These are phyloP conservation scores for Lepidocolaptes lacrymiger DNA, from an alignment of 2,797 vertebrate genomes.

Conservation along the genomic window DNA sequence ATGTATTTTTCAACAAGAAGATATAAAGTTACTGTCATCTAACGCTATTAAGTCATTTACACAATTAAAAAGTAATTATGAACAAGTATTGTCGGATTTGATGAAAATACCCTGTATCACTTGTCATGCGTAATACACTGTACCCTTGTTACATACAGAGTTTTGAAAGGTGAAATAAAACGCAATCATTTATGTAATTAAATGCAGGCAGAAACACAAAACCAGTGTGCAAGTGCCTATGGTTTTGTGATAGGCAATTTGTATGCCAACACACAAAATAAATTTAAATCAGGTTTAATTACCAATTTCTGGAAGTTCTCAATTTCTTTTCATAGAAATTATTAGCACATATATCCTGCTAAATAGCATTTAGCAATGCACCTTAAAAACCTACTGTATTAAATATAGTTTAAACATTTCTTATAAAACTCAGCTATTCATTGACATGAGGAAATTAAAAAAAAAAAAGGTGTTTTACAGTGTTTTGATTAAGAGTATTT, in stretches of 20 bases:
- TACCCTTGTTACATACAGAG: background rate
- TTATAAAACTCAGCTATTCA: background rate
- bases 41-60: slow-evolving; percentile 31
- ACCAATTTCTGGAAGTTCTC: background rate
- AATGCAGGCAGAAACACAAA: slow-evolving; percentile 2
- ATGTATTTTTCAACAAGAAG: slow-evolving; percentile 18
- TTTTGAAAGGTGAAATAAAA: slow-evolving; percentile 48
- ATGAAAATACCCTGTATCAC: slow-evolving; percentile 2
- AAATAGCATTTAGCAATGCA: background rate
- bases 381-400: background rate
- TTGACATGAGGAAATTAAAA: background rate
- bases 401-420: background rate
- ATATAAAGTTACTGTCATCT: slow-evolving; percentile 7
- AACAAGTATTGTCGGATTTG: slow-evolving; percentile 28
- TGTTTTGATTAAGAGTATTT: background rate
- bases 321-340: background rate
- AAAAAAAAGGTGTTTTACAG: background rate
- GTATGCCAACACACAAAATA: background rate
- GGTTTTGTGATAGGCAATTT: slow-evolving; percentile 7
- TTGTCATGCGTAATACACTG: background rate
- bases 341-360: background rate
- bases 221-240: background rate
- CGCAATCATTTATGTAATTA: slow-evolving; percentile 20
- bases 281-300: background rate
- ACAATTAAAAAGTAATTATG: slow-evolving; percentile 29